Percentiles rank a stretch among this genome's conserved stretches.
Conservation (phyloP, 2,113 vertebrate species). For the Corythornis madagascariensis region DNA sequence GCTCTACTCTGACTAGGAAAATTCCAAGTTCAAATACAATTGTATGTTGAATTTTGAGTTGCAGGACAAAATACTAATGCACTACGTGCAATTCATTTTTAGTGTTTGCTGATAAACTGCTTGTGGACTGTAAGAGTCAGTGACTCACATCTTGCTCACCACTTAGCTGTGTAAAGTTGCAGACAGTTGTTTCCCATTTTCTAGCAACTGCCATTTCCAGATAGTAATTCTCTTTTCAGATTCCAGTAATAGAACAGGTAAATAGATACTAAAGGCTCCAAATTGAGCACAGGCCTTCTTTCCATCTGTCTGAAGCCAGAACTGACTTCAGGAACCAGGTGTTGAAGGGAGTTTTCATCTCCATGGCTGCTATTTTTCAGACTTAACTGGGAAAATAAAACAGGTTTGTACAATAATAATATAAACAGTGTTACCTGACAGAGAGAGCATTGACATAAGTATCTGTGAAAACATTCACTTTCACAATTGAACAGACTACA, state of each 20-base stretch:
- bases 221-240: not conserved
- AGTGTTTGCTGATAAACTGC: not conserved
- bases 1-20: not conserved
- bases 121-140: not conserved
- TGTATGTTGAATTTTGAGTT: not conserved
- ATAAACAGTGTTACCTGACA: not conserved
- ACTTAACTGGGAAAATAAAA: not conserved
- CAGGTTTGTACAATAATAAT: not conserved
- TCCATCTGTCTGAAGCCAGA: not conserved
- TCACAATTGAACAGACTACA: not conserved
- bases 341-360: not conserved
- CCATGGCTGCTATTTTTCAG: not conserved
- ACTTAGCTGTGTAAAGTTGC: not conserved
- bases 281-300: not conserved
- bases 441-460: not conserved
- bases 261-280: not conserved
- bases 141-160: not conserved
- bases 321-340: not conserved
- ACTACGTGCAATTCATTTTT: not conserved
- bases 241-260: not conserved
- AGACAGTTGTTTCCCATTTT: not conserved
- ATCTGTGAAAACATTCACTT: not conserved
- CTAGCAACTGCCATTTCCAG: not conserved
- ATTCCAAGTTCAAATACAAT: not conserved
- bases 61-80: not conserved